Percentiles rank a stretch among this genome's conserved stretches.
Evolutionary conservation across 2,113 vertebrate species (phyloP).

Genomic region (Gallinago media): DNA sequence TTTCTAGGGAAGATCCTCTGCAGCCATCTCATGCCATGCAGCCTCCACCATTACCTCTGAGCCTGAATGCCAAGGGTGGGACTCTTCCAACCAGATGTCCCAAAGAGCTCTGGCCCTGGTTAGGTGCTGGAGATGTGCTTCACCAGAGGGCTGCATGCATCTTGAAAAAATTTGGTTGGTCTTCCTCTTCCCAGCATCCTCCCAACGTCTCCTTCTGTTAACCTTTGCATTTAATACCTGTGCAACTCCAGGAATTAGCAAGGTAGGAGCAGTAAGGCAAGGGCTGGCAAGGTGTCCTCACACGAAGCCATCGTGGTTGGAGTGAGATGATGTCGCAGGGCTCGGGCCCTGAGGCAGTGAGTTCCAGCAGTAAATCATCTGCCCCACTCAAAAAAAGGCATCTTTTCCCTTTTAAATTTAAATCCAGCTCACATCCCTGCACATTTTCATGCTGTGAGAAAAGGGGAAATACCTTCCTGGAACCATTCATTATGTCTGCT

Average conservation of each 20-base stretch:
- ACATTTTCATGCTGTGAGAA: neutral
- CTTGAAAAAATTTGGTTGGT: neutral
- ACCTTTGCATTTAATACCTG: neutral
- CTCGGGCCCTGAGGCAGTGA: neutral
- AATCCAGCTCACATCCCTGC: neutral
- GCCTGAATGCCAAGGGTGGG: neutral
- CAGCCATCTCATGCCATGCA: neutral
- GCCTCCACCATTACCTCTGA: neutral
- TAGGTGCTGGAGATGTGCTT: neutral
- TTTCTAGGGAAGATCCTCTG: neutral
- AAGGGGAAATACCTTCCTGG: neutral
- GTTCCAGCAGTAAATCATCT: neutral
- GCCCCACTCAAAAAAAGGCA: no score
- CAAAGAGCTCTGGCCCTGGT: neutral
- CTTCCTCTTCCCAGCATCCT: neutral
- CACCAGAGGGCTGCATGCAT: accelerated
- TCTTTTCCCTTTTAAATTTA: neutral
- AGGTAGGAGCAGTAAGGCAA: neutral
- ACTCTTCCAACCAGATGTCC: neutral
- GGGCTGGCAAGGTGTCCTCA: neutral
- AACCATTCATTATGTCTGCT: neutral
- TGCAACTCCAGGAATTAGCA: no score
- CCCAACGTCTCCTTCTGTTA: neutral
- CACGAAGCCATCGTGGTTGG: neutral
- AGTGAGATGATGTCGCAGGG: neutral